phyloP scores from a whole-genome alignment of 2,888 invertebrate genomes.

The Desoria tigrina region DNA sequence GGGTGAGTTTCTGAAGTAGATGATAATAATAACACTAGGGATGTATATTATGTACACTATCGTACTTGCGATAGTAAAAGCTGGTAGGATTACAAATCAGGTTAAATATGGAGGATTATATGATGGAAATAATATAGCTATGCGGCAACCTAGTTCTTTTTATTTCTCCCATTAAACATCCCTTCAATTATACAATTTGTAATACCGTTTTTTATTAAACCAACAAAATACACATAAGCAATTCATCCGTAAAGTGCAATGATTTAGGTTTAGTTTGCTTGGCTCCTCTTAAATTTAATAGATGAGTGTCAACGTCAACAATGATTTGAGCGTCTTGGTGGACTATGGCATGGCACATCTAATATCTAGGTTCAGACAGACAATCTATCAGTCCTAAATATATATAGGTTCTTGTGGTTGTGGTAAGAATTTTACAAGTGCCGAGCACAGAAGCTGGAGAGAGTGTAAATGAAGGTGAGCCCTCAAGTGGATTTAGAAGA shows the following conservation, averaged over 20 bases:
- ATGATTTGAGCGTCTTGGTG: constrained; percentile 4
- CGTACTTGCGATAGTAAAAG: neutral
- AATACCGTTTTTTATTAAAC: neutral
- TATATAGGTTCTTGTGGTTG: neutral
- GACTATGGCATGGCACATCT: neutral
- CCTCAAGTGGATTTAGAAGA: constrained; percentile 6
- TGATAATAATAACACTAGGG: no score
- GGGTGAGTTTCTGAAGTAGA: constrained; percentile 13
- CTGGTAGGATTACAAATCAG: neutral
- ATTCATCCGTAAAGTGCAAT: no score
- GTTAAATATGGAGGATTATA: neutral
- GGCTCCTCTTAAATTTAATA: no score
- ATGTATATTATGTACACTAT: no score
- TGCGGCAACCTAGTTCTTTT: neutral
- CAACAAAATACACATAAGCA: no score
- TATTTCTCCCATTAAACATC: neutral
- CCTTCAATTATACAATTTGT: neutral
- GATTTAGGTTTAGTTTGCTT: no score
- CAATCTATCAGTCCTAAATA: no score
- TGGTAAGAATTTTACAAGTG: constrained; percentile 19
- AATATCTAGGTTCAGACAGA: neutral
- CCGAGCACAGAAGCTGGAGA: constrained; percentile 47
- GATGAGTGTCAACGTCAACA: constrained; percentile 24
- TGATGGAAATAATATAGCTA: neutral
- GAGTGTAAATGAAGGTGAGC: constrained; percentile 50